These are phyloP conservation scores for Andrena trimmerana DNA, from an alignment of 2,888 invertebrate species.

Conservation along the genomic window DNA sequence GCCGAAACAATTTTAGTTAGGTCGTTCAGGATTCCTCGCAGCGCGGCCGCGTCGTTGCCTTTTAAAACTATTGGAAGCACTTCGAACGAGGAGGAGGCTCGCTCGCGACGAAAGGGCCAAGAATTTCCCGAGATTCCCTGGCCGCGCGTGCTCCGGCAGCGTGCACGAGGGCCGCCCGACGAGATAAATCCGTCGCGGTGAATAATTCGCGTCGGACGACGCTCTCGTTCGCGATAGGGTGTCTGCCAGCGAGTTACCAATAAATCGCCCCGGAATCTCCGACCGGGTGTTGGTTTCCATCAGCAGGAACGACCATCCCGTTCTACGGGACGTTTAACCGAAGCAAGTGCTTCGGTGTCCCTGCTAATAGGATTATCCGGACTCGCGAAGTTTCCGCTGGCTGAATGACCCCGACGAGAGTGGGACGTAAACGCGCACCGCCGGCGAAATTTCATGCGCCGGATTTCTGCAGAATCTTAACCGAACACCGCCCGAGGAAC, in stretches of 20 bases:
- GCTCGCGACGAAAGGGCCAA: conserved; percentile 13
- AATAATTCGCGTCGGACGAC: conserved; percentile 49
- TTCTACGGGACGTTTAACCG: conserved; percentile 65
- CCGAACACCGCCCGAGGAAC: conserved; percentile 17
- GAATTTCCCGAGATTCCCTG: conserved; percentile 17
- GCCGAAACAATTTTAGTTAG: conserved; percentile 41
- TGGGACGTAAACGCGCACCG: conserved; percentile 55
- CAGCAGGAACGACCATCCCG: conserved; percentile 61
- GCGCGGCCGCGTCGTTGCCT: conserved; percentile 9
- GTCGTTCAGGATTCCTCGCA: conserved; percentile 30
- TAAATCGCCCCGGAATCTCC: conserved; percentile 55
- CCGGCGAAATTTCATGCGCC: conserved; percentile 61
- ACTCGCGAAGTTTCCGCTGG: conserved; percentile 68
- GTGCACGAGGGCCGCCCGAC: conserved; percentile 1
- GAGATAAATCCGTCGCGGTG: conserved; percentile 54
- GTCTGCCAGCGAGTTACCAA: conserved; percentile 31
- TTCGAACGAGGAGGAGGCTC: neutral
- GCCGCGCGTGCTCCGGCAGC: neutral
- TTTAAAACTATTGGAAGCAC: conserved; percentile 8
- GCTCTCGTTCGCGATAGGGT: conserved; percentile 43
- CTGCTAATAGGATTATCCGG: conserved; percentile 73
- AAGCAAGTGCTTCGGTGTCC: conserved; percentile 69
- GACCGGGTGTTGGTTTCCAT: conserved; percentile 66
- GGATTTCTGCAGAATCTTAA: conserved; percentile 48
- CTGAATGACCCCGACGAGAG: conserved; percentile 56